Evolutionary conservation across 2,113 vertebrate species (phyloP), one percentile per base, ranked within the genome.

Genomic region (Bungarus multicinctus): DNA sequence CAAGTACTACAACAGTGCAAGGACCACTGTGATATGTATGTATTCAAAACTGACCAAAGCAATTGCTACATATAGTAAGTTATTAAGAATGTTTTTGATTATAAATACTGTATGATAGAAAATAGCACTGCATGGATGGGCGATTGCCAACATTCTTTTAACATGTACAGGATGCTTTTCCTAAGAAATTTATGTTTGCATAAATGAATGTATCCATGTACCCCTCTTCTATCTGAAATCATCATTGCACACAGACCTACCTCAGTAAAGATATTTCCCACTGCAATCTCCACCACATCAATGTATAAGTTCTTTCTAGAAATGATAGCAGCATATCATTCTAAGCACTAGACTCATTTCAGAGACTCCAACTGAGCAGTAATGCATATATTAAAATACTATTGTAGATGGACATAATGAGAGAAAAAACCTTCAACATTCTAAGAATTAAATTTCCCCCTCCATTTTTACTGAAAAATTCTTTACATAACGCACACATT

Each of bases 1-100:
- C 95, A 93, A 93, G 94, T 95, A 93, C 90, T 92, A 90, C 94
- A 95, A 81, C 93, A 94, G 94, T 10, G 90, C 93, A 90, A 52
- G 47, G 93, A 94, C 89, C 9, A 58, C 87, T 53, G 45, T 93
- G 94, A 95, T 94, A 95, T 55, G 87, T 22, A 8, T 3, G n/a
- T 88, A 85, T 57, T 93, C 85, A 14, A 90, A 93, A 91, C 92
- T 85, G 93, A 95, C 89, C 23, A 3, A 88, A 87, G 93, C 3
- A 45, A 4, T 45, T 88, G 0, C 4, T 2, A n/a, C 9, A 1
- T 30, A 57, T 5, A 18, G 27, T 5, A 20, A 39, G 91, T 14
- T 60, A 14, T 18, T 3, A 93, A 88, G 53, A 16, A 69, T 52
- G 27, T 27, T 90, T 0, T 7, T 0, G 0, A 9, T 60, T 22